Conservation (phyloP, 2,797 vertebrate genomes). For the Acanthopagrus latus region DNA sequence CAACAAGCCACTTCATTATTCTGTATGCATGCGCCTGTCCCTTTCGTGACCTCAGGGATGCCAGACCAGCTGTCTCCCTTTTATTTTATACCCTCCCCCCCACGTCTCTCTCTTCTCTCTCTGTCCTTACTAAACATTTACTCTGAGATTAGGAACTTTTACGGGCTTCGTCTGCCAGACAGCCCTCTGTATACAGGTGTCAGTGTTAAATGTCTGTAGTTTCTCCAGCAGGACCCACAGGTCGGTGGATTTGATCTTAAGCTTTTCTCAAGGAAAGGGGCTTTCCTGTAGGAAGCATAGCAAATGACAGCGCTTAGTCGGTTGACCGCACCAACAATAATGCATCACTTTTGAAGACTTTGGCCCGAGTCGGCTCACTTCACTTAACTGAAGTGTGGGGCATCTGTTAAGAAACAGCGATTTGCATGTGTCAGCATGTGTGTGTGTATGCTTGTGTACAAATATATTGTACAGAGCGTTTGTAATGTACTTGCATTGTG, state of each 20-base stretch:
- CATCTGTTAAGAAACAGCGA: conserved; percentile 17
- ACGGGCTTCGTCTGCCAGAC: conserved; percentile 46
- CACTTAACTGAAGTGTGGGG: conserved; percentile 37
- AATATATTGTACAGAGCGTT: not conserved
- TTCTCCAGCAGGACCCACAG: conserved; percentile 47
- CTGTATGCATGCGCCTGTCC: conserved; percentile 36
- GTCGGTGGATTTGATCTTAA: conserved; percentile 22
- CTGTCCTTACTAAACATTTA: conserved; percentile 67
- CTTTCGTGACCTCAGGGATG: conserved; percentile 54
- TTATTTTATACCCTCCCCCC: conserved; percentile 23
- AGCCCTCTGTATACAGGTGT: conserved; percentile 56
- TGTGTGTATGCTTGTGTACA: not conserved
- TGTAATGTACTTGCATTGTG: not conserved
- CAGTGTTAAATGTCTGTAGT: conserved; percentile 51
- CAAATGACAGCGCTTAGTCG: conserved; percentile 46
- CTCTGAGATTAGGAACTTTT: conserved; percentile 58
- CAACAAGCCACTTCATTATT: not conserved
- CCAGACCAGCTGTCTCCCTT: conserved; percentile 64
- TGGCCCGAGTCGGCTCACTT: conserved; percentile 29
- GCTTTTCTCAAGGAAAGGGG: conserved; percentile 18
- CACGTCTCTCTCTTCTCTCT: conserved; percentile 24
- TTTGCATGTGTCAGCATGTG: not conserved
- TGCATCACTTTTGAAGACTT: conserved; percentile 22
- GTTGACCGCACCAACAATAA: conserved; percentile 40
- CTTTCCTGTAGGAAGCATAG: conserved; percentile 48